Base-by-base conservation (phyloP, 2,797 vertebrate species). In the Vespertilio murinus region DNA sequence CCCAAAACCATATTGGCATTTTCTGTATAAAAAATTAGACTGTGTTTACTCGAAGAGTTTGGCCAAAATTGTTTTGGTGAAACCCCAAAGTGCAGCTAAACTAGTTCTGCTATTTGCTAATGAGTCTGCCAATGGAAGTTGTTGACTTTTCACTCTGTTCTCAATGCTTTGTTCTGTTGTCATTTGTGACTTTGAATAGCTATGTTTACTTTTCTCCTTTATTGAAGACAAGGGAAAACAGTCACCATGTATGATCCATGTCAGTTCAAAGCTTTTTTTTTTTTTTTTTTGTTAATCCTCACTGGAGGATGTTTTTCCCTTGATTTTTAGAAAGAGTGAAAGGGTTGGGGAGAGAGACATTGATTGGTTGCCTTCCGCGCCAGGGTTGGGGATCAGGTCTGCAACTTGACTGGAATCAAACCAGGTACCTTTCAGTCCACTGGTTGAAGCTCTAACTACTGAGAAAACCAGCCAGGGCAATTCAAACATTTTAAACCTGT, bases 401-500 rank as follows among this genome's bases (percentile, higher is more conserved):
- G 59, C 59, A 61, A 14, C 59, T 30, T 61, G 59, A 30, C 59
- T 61, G 59, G 28, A 61, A 14, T 61, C 59, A 61, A 61, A 61
- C 59, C 28, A 61, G 59, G 59, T 30, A 30, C 13, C 59, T 61
- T 61, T 61, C 13, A 61, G 59, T 61, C 59, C 5, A 12, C 59
- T 61, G 59, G 28, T 61, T 30, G 28, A 61, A 61, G 59, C 59
- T 61, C 28, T 61, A 30, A 30, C 59, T 6, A 61, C 28, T 30
- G 59, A 61, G 59, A 30, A 61, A 61, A 61, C 12, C 28, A 61
- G 59, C 59, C 30, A 30, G 13, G 59, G 59, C 28, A 65, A 74
- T 88, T 95, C 67, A 93, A 75, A 52, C 71, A 61, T 77, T 95
- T 95, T 80, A 74, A 75, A 86, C 18, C n/a, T 94, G 49, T 69